Base-by-base conservation (phyloP, 2,113 vertebrate genomes). In the Microcebus jonahi region DNA sequence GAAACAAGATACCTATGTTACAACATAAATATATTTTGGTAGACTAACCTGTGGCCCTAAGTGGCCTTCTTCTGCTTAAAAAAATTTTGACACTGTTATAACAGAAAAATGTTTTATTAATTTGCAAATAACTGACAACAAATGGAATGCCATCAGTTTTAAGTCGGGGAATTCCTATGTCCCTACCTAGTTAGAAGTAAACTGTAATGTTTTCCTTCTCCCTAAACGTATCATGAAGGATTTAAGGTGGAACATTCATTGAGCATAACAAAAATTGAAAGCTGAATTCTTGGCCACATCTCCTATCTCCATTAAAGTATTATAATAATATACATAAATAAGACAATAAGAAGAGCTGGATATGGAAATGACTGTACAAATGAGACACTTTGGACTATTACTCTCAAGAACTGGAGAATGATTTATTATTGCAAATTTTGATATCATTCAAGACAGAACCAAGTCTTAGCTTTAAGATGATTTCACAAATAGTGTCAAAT, bases 401-500 rank as follows among this genome's bases (percentile, higher is more conserved):
- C 34, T 84, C 80, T 85, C 17, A 76, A 68, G 76, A 92, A 84
- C 61, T 34, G 23, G 23, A 5, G 12, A 27, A 55, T 48, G 53
- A 59, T 67, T 75, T 67, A 42, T 87, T 53, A 79, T 10, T 86
- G 68, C 17, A 95, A 68, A 79, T 65, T 94, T 91, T 71, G 59
- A 0, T 27, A 90, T 61, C 53, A 85, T 70, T 88, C 81, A 50
- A 86, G 63, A 81, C 20, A 77, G 27, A 90, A 92, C 11, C 31
- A 80, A 91, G 39, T 61, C n/a, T 31, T 61, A 36, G 27, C 50
- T 95, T 96, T 67, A 88, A 79, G 91, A 27, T 70, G 23, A 92
- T 86, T 94, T 92, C 86, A 87, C 71, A 86, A 96, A 92, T 53
- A 39, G 42, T 68, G 29, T 95, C 76, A 82, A 91, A 67, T 79